Conservation (phyloP, 2,888 invertebrate species). For the Papilio protenor region DNA sequence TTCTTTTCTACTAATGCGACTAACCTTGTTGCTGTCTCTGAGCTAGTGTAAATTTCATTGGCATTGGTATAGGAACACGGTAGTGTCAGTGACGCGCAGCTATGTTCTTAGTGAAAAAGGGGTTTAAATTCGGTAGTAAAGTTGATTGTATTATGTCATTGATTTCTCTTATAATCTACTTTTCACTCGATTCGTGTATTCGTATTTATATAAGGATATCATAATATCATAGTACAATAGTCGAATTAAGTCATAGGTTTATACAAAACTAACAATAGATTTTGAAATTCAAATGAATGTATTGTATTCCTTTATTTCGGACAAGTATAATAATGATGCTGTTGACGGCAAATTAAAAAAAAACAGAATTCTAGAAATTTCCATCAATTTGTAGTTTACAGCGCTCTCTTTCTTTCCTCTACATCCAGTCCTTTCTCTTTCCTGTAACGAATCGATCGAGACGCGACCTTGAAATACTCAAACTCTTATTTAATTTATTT, state of each 20-base stretch:
- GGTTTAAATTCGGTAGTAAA: neutral
- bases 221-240: constrained; percentile 14
- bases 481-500: neutral
- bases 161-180: neutral
- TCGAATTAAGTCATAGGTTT: constrained; percentile 13
- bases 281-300: neutral
- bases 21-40: too few relatives aligned
- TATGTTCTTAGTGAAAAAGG: too few relatives aligned
- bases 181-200: neutral
- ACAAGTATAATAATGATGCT: neutral
- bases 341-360: neutral
- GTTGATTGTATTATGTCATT: neutral
- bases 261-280: constrained; percentile 4
- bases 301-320: neutral
- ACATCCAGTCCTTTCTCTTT: neutral
- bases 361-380: too few relatives aligned
- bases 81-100: too few relatives aligned
- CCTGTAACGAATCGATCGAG: neutral
- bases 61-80: too few relatives aligned
- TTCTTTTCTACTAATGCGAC: too few relatives aligned
- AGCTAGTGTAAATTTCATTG: too few relatives aligned
- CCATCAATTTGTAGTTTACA: neutral
- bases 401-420: neutral
- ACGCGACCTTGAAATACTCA: neutral
- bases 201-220: neutral